A percentile compares a stretch with the other conserved stretches of the same genome.
phyloP scores from a whole-genome alignment of 2,113 vertebrate species.

The Paracanthobrama guichenoti region DNA sequence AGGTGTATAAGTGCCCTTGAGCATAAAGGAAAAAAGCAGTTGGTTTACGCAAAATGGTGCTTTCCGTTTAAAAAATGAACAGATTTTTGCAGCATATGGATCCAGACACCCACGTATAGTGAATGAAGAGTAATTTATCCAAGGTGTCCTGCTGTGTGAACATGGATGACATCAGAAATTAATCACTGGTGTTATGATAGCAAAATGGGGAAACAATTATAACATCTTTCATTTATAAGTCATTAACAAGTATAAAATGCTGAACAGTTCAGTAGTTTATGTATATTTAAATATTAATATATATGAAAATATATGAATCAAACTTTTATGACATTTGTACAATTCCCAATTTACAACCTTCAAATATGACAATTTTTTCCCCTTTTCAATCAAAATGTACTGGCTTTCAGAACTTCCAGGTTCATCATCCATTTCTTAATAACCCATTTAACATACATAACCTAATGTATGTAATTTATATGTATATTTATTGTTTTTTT shows the following conservation, averaged over 20 bases:
- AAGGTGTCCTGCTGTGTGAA: slow-evolving; percentile 19
- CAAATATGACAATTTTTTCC: not conserved
- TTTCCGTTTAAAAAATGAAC: not conserved
- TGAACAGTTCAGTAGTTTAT: not conserved
- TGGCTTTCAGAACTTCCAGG: not conserved
- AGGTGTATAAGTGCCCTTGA: slow-evolving; percentile 14
- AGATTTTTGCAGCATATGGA: slow-evolving; percentile 1
- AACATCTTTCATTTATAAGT: slow-evolving; percentile 3
- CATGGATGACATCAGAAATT: slow-evolving; percentile 3
- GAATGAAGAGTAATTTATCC: slow-evolving; percentile 14
- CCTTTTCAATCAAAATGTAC: not conserved
- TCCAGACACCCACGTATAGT: slow-evolving; percentile 5
- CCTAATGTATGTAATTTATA: too few relatives aligned
- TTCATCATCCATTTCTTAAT: not conserved
- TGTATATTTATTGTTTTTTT: not conserved
- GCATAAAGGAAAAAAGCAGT: not conserved
- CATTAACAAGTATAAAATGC: not conserved
- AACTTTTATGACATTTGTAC: not conserved
- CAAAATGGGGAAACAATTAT: not conserved
- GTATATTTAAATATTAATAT: not conserved
- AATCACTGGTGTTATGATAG: slow-evolving; percentile 17
- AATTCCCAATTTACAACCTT: not conserved
- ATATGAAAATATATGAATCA: not conserved
- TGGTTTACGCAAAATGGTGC: not conserved
- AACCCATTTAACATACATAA: not conserved